Conservation (phyloP, 1,140 invertebrate genomes). For the Trichonephila clavipes region DNA sequence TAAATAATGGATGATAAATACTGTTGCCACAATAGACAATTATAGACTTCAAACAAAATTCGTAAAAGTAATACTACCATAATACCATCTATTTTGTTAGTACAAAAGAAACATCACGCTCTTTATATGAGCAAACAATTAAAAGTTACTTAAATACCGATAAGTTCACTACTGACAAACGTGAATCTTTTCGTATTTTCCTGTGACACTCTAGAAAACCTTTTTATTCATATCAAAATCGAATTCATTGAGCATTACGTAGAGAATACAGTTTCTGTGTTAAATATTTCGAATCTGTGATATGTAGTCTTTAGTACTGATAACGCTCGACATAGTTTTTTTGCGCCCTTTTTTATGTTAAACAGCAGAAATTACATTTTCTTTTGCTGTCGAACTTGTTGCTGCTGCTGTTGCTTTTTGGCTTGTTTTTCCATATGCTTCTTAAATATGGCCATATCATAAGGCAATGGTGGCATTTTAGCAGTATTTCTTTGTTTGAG, state of each 20-base stretch:
- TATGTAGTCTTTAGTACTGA: conserved; percentile 21
- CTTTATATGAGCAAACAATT: background rate
- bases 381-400: conserved; percentile 53
- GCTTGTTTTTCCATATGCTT: conserved; percentile 73
- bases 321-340: background rate
- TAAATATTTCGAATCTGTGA: background rate
- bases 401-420: conserved; percentile 35
- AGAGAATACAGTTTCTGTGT: background rate
- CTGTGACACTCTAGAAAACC: background rate
- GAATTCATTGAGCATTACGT: background rate
- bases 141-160: background rate
- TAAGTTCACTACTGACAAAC: background rate
- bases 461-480: conserved; percentile 68
- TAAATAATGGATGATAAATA: conserved; percentile 33
- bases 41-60: too few species aligned
- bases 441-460: conserved; percentile 76
- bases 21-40: background rate
- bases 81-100: background rate
- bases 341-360: background rate
- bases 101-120: background rate
- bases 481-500: conserved; percentile 80
- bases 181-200: background rate
- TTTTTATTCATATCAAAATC: background rate
- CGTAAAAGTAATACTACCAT: background rate
- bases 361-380: conserved; percentile 17